Evolutionary conservation across 2,797 vertebrate genomes (phyloP).

Genomic region (Octomys mimax): DNA sequence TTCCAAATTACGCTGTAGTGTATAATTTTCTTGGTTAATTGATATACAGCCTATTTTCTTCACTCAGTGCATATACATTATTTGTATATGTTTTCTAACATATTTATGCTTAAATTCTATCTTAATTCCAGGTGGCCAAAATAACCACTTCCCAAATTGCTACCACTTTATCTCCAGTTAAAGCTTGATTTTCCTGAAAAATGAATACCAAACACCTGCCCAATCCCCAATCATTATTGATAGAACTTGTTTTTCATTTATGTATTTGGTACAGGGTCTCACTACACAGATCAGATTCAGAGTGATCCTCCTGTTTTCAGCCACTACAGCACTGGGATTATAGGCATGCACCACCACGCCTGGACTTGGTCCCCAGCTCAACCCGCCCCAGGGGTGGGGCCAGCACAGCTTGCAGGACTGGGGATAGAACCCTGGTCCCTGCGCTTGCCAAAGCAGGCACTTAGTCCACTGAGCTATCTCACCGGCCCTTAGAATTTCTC

Average conservation of each 20-base stretch:
- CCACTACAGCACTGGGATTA: too few species aligned
- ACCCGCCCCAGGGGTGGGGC: too few species aligned
- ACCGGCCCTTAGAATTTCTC: background rate
- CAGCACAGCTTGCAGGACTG: too few species aligned
- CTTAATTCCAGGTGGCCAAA: background rate
- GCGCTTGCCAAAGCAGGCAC: too few species aligned
- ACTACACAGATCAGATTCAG: too few species aligned
- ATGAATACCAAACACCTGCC: background rate
- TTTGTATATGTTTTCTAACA: background rate
- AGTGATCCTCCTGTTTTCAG: too few species aligned
- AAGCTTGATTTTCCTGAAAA: slow-evolving; percentile 50
- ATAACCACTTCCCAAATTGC: slow-evolving; percentile 4
- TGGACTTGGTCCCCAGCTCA: too few species aligned
- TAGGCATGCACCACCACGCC: too few species aligned
- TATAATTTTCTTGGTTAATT: slow-evolving; percentile 7
- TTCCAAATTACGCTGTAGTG: background rate
- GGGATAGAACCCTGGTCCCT: too few species aligned
- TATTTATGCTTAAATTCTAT: slow-evolving; percentile 27
- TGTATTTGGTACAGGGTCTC: too few species aligned
- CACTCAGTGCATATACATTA: background rate
- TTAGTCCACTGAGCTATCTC: too few species aligned
- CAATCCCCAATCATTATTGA: background rate
- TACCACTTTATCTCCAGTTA: slow-evolving; percentile 11
- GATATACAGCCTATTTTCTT: slow-evolving; percentile 41
- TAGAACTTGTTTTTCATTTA: background rate